Conservation (phyloP, 2,797 vertebrate genomes). For the Prionace glauca region DNA sequence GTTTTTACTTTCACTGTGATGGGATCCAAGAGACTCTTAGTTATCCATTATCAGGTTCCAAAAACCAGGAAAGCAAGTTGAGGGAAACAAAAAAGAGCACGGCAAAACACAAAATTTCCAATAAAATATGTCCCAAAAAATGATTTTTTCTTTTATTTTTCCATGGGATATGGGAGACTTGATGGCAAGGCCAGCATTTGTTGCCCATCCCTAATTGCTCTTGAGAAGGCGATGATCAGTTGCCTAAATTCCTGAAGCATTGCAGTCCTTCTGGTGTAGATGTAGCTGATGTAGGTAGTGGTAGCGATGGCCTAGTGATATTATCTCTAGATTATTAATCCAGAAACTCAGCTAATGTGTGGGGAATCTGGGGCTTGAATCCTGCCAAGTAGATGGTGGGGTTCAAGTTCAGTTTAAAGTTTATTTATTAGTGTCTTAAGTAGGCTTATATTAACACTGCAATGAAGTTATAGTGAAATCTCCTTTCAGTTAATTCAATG, state of each 20-base stretch:
- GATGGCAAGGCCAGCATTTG: too few relatives aligned
- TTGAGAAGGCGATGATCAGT: neutral
- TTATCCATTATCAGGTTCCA: neutral
- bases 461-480: too few relatives aligned
- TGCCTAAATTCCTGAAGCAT: neutral
- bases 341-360: too few relatives aligned
- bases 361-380: too few relatives aligned
- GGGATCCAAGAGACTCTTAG: neutral
- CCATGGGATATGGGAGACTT: neutral
- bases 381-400: too few relatives aligned
- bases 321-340: too few relatives aligned
- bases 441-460: too few relatives aligned
- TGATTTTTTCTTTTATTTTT: neutral
- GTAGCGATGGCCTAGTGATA: too few relatives aligned
- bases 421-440: too few relatives aligned
- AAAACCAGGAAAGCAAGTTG: neutral
- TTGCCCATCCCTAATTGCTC: neutral
- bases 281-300: neutral
- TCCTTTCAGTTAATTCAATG: too few relatives aligned
- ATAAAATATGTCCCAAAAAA: neutral
- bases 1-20: constrained; percentile 3
- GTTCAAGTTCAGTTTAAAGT: too few relatives aligned
- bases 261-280: neutral
- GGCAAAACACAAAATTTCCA: constrained; percentile 7
- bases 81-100: neutral